These are phyloP conservation scores for Anoura caudifer DNA, from an alignment of 2,113 vertebrate species.

Conservation along the genomic window DNA sequence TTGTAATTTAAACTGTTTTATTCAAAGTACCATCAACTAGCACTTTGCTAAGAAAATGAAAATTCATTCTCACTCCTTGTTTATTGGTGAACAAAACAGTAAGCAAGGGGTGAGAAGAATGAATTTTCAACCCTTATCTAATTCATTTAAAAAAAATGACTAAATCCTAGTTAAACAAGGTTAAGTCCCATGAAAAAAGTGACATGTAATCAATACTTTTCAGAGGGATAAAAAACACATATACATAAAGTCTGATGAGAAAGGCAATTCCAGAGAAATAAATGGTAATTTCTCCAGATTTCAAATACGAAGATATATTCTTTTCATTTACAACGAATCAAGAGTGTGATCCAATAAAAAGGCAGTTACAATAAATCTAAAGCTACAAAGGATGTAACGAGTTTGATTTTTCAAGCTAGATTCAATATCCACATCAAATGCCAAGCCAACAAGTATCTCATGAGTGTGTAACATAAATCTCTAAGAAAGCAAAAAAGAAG, in stretches of 20 bases:
- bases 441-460: background rate
- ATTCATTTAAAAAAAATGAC: background rate
- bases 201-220: background rate
- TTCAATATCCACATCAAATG: background rate
- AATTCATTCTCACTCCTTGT: background rate
- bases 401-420: constrained; percentile 19
- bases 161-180: background rate
- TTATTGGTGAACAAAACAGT: background rate
- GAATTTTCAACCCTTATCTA: background rate
- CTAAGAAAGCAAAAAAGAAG: background rate
- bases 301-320: background rate
- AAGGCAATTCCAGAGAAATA: background rate
- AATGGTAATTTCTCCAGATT: background rate
- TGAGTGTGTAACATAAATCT: background rate
- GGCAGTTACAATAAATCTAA: background rate
- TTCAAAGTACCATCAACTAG: background rate
- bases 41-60: background rate
- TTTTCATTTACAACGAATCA: background rate
- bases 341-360: background rate
- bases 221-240: background rate
- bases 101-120: too few species aligned
- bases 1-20: background rate
- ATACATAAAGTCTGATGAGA: background rate
- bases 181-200: background rate
- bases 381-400: background rate